phyloP scores from a whole-genome alignment of 37 sponge, comb jelly and placozoan species.

The Cladorhizidae sp. region DNA sequence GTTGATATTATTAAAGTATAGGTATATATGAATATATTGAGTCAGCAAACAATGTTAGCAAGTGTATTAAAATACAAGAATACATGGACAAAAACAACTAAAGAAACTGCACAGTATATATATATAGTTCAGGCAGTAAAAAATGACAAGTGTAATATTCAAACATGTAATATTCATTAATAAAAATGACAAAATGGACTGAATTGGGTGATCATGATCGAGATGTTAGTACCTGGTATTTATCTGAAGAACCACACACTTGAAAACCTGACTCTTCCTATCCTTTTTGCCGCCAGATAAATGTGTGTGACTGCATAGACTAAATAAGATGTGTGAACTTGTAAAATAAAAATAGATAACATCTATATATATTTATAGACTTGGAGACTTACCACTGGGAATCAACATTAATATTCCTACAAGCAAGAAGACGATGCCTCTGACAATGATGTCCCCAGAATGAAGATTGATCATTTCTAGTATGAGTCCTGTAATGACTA shows the following conservation, averaged over 20 bases:
- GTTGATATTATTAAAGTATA: no score
- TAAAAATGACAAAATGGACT: no score
- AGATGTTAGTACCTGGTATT: neutral
- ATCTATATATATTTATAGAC: neutral
- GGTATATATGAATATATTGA: no score
- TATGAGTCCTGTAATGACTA: constrained; percentile 29
- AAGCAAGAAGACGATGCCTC: constrained; percentile 66
- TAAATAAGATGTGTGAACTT: constrained; percentile 16
- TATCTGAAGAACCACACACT: constrained; percentile 70
- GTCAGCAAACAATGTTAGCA: no score
- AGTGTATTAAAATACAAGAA: no score
- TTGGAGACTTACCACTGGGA: constrained; percentile 47
- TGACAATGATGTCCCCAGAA: constrained; percentile 30
- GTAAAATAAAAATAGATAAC: neutral
- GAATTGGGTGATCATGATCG: no score
- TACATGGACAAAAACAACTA: no score
- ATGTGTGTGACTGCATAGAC: constrained; percentile 67
- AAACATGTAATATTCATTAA: no score
- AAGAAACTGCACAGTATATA: no score
- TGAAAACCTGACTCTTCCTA: constrained; percentile 57
- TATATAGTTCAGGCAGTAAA: no score
- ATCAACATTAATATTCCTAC: constrained; percentile 54
- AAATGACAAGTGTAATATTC: no score
- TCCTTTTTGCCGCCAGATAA: constrained; percentile 74
- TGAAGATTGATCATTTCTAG: constrained; percentile 43